Evolutionary conservation across 2,113 vertebrate species (phyloP).

Genomic region (Dasypus novemcinctus): DNA sequence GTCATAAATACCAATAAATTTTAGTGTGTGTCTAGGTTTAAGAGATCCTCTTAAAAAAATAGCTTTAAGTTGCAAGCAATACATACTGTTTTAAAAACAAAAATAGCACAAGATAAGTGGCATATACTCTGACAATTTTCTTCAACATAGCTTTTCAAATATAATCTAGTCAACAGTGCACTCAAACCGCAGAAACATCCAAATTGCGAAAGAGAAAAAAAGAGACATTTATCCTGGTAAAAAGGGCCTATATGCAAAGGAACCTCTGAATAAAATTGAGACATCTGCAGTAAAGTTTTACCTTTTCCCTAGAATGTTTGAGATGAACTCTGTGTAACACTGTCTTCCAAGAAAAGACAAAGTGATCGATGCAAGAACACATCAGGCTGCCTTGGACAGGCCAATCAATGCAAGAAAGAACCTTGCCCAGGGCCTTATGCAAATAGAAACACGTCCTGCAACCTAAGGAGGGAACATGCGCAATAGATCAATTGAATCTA

Average conservation of each 20-base stretch:
- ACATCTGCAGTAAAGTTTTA: constrained; percentile 89
- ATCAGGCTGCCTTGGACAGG: constrained; percentile 97
- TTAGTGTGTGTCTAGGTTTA: constrained; percentile 68
- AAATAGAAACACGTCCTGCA: constrained; percentile 97
- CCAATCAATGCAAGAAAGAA: constrained; percentile 99
- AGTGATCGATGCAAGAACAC: constrained; percentile 97
- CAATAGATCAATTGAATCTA: constrained; percentile 97
- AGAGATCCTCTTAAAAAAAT: constrained; percentile 75
- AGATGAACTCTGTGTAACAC: constrained; percentile 95
- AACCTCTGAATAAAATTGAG: constrained; percentile 87
- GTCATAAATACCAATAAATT: constrained; percentile 61
- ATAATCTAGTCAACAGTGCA: constrained; percentile 36
- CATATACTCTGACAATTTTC: constrained; percentile 66
- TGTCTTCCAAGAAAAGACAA: constrained; percentile 93
- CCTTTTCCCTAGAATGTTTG: constrained; percentile 89
- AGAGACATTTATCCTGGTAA: constrained; percentile 52
- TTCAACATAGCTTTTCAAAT: constrained; percentile 69
- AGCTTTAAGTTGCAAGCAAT: constrained; percentile 78
- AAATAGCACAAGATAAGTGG: constrained; percentile 75
- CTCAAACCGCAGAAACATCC: constrained; percentile 68
- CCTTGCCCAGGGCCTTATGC: constrained; percentile 99
- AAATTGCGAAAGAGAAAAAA: constrained; percentile 60
- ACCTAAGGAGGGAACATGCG: constrained; percentile 96
- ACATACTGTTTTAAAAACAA: constrained; percentile 76
- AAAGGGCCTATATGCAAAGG: constrained; percentile 77